Base-by-base conservation (phyloP, 2,113 vertebrate species). In the Blennius ocellaris region DNA sequence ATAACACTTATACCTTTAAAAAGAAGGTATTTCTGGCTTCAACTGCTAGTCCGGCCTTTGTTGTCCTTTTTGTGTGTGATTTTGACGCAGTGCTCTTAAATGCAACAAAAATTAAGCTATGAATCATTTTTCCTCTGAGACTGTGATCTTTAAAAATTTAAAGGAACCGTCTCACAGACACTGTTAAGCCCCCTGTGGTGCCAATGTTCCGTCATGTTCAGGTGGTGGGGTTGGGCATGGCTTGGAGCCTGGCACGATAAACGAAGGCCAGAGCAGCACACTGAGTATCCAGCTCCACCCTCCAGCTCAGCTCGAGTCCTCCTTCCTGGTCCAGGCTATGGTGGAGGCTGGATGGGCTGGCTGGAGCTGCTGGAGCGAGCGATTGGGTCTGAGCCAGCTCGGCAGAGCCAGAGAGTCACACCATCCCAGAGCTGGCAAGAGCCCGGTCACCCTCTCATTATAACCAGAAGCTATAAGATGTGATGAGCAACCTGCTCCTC, bases 191-290 rank as follows among this genome's bases (percentile, higher is more conserved):
- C 12, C 39, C 8, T 45, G 53, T 52, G 0, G 41, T 65, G 80
- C 78, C 78, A 82, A 71, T 60, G 61, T 86, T 76, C 81, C 78
- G 80, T 85, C 75, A 44, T 81, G 72, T 83, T 89, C 87, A 89
- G 84, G 82, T 90, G 88, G 79, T 61, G 74, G 78, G 76, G 85
- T 72, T 78, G 83, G 82, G 59, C 84, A 78, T 89, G 89, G 87
- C 87, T 81, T 70, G 6, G 72, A 59, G 82, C 81, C 87, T 69
- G 83, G 70, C 53, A 21, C 73, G 61, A 53, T 63, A 67, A 80
- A 80, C 68, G 60, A 14, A 80, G 80, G 65, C 85, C 77, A 76
- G 68, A 84, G 78, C 55, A 57, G 76, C 52, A 52, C 50, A n/a
- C 30, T 53, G 59, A 68, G 60, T 68, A 69, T 77, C 76, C 79